These are phyloP conservation scores for Callinectes sapidus DNA, from an alignment of 2,888 invertebrate species.

Conservation along the genomic window DNA sequence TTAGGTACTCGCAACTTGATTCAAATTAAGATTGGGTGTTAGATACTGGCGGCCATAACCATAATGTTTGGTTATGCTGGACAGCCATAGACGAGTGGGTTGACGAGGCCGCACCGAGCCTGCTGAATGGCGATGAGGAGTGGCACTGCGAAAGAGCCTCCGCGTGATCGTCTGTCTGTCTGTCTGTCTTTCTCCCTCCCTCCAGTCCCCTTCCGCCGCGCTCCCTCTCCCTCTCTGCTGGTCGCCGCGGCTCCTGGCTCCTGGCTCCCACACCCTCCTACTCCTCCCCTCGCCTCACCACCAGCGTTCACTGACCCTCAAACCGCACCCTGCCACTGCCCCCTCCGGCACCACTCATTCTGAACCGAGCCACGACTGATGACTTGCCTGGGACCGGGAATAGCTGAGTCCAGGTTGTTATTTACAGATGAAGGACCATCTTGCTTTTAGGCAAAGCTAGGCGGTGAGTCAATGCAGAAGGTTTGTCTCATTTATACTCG, in stretches of 20 bases:
- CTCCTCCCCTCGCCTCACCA: conserved; percentile 19
- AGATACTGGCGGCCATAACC: background rate
- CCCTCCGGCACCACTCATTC: conserved; percentile 37
- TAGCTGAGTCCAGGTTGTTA: background rate
- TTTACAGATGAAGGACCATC: background rate
- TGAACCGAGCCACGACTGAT: conserved; percentile 31
- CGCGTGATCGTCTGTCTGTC: background rate
- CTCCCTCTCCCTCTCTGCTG: conserved; percentile 6
- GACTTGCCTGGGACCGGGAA: conserved; percentile 10
- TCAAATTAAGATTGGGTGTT: background rate
- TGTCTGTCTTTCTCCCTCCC: conserved; percentile 20
- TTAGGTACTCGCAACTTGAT: background rate
- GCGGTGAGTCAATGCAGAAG: background rate
- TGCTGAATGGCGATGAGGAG: conserved; percentile 34
- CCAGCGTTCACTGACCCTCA: conserved; percentile 37
- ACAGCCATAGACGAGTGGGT: background rate
- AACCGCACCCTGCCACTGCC: conserved; percentile 37
- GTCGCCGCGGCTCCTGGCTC: conserved; percentile 31
- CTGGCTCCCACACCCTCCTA: conserved; percentile 18
- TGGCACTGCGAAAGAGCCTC: conserved; percentile 23
- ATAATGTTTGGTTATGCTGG: background rate
- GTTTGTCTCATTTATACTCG: conserved; percentile 15
- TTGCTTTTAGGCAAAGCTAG: background rate
- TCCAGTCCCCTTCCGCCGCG: conserved; percentile 14
- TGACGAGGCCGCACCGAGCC: conserved; percentile 27